Conservation (phyloP, 2,888 invertebrate species). For the Hipparchia sbordonii region DNA sequence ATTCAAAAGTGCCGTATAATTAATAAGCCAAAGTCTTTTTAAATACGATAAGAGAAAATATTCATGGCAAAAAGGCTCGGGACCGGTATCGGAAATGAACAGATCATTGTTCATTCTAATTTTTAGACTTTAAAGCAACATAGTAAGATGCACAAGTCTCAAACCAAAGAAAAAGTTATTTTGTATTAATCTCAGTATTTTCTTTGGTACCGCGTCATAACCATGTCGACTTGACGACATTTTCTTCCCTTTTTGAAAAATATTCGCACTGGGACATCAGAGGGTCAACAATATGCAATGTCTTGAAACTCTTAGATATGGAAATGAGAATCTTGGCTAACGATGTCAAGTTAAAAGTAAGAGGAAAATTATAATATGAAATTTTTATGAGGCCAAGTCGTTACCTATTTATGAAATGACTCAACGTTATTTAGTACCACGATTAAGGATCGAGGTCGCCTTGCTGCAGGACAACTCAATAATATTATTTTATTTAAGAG, state of each 20-base stretch:
- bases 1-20: too few relatives aligned
- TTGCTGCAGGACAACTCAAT: conserved; percentile 28
- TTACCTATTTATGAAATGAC: conserved; percentile 28
- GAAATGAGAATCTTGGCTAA: conserved; percentile 28
- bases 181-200: too few relatives aligned
- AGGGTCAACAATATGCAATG: conserved; percentile 32
- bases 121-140: too few relatives aligned
- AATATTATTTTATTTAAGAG: conserved; percentile 32
- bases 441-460: conserved; percentile 29
- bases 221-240: neutral
- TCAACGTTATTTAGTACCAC: conserved; percentile 22
- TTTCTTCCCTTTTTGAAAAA: conserved; percentile 1
- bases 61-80: too few relatives aligned
- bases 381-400: conserved; percentile 24
- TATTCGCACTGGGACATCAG: neutral
- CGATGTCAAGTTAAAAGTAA: conserved; percentile 32
- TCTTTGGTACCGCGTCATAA: too few relatives aligned
- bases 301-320: conserved; percentile 34
- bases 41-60: neutral
- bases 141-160: too few relatives aligned
- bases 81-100: too few relatives aligned
- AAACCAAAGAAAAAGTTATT: too few relatives aligned
- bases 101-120: too few relatives aligned
- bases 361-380: conserved; percentile 37
- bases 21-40: too few relatives aligned